Conservation (phyloP, 92 coral and sea anemone species). For the Porites lobata region DNA sequence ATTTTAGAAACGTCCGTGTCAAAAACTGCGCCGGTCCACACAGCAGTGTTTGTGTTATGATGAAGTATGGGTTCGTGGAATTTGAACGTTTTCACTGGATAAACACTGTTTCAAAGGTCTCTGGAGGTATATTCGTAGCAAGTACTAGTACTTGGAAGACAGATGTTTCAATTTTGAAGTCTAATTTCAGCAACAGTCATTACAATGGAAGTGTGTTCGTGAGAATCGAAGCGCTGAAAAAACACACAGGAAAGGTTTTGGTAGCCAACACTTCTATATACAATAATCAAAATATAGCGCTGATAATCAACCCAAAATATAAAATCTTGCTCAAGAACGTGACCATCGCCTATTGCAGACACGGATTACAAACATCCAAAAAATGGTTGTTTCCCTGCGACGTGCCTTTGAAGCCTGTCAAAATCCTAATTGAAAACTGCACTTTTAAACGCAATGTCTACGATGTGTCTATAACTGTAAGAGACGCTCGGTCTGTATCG, state of each 20-base stretch:
- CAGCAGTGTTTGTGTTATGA: conserved; percentile 11
- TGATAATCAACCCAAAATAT: conserved; percentile 27
- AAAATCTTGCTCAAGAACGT: conserved; percentile 15
- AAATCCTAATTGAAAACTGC: conserved; percentile 21
- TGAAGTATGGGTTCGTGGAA: conserved; percentile 1
- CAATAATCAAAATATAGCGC: not conserved
- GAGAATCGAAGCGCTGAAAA: not conserved
- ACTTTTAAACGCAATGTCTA: conserved; percentile 10
- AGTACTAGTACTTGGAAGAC: conserved; percentile 1
- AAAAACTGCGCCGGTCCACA: not conserved
- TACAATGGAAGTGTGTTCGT: conserved; percentile 20
- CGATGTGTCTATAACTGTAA: conserved; percentile 2
- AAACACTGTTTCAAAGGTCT: not conserved
- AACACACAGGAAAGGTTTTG: conserved; percentile 2
- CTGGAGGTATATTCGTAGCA: conserved; percentile 15
- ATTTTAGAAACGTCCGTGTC: not conserved
- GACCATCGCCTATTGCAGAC: conserved; percentile 4
- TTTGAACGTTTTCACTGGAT: conserved; percentile 22
- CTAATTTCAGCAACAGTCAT: conserved; percentile 1
- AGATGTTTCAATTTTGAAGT: conserved; percentile 7
- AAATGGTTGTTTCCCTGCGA: not conserved
- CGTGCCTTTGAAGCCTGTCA: not conserved
- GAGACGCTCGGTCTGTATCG: conserved; percentile 9
- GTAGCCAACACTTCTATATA: conserved; percentile 14
- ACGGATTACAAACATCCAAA: conserved; percentile 9